Conservation (phyloP, 2,797 vertebrate species). For the Enteromius fasciolatus region DNA sequence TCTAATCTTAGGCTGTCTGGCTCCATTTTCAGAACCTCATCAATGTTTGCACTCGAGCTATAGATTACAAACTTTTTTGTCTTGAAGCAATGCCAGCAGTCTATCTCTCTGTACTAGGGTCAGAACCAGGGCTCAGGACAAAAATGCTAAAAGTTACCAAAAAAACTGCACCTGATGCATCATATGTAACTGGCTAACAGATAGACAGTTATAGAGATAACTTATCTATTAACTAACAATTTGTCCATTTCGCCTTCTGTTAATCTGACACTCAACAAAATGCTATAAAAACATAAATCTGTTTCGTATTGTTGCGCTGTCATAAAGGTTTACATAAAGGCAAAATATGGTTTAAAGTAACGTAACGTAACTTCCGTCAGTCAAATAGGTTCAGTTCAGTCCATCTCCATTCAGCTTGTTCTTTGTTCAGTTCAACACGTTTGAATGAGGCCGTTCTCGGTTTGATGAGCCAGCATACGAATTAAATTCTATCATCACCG, state of each 20-base stretch:
- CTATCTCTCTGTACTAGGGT: not conserved
- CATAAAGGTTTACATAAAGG: not conserved
- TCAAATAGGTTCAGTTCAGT: not conserved
- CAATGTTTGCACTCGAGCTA: constrained; percentile 5
- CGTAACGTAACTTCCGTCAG: not conserved
- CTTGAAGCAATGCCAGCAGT: constrained; percentile 6
- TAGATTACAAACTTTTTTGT: not conserved
- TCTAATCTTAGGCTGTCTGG: not conserved
- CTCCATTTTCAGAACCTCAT: constrained; percentile 20
- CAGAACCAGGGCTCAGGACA: not conserved
- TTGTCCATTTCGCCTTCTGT: not conserved
- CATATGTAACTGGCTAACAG: not conserved
- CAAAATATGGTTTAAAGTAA: not conserved
- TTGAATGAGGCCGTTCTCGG: not conserved
- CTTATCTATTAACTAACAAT: not conserved
- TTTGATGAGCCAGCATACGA: not conserved
- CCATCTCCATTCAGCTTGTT: not conserved
- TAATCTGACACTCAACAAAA: not conserved
- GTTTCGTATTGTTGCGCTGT: not conserved
- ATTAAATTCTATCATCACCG: not conserved
- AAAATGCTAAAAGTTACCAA: not conserved
- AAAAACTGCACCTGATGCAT: not conserved
- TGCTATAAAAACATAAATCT: not conserved
- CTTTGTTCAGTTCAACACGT: not conserved
- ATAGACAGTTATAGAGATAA: not conserved